Evolutionary conservation across 2,888 invertebrate species (phyloP).

Genomic region (Neuroscelio doddi): DNA sequence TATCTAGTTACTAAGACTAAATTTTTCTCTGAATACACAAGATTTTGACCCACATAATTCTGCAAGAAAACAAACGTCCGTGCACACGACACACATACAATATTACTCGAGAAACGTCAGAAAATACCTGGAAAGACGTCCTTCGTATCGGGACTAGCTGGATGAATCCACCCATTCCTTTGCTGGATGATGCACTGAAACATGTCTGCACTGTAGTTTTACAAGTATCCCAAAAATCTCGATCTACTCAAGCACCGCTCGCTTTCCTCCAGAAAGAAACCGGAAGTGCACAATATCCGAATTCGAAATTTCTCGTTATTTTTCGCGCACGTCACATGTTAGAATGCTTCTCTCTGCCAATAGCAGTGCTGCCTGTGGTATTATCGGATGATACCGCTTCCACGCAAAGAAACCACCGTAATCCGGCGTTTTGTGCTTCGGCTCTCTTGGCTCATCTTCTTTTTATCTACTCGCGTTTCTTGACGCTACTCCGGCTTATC

Average conservation of each 20-base stretch:
- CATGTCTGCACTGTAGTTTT: constrained; percentile 74
- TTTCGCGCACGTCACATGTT: constrained; percentile 18
- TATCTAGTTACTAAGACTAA: too few relatives aligned
- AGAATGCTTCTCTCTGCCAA: constrained; percentile 15
- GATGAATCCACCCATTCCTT: constrained; percentile 83
- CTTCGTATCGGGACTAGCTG: constrained; percentile 80
- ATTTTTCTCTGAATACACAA: too few relatives aligned
- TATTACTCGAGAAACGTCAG: not conserved
- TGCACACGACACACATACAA: constrained; percentile 12
- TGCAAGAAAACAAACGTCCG: too few relatives aligned
- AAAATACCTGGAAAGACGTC: constrained; percentile 83
- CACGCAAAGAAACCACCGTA: constrained; percentile 11
- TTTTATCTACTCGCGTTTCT: too few relatives aligned
- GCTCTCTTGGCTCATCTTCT: constrained; percentile 10
- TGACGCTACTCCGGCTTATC: constrained; percentile 23
- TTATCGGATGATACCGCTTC: constrained; percentile 25
- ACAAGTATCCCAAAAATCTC: too few relatives aligned
- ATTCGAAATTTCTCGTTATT: constrained; percentile 8
- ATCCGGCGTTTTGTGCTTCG: not conserved
- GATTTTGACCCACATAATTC: too few relatives aligned
- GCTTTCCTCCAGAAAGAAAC: constrained; percentile 1
- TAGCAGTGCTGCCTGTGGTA: constrained; percentile 26
- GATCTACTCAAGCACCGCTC: too few relatives aligned
- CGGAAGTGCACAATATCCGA: constrained; percentile 23
- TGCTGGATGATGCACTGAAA: constrained; percentile 90